phyloP scores from a whole-genome alignment of 2,888 invertebrate genomes.

The Zaprionus lineosus region DNA sequence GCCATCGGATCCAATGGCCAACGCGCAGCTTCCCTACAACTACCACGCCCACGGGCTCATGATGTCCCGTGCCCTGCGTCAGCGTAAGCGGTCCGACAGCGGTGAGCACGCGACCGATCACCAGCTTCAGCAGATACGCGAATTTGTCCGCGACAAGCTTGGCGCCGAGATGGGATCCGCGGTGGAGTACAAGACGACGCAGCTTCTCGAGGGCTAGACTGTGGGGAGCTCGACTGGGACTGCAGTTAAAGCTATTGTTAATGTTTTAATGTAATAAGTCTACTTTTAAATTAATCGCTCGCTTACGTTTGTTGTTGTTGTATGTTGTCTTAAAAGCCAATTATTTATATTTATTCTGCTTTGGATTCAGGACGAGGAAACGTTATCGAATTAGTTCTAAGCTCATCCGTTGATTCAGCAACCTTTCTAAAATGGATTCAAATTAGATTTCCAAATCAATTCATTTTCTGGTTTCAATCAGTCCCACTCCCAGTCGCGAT shows the following conservation, averaged over 20 bases:
- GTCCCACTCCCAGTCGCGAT: no score
- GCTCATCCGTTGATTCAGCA: no score
- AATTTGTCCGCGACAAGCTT: slow-evolving; percentile 74
- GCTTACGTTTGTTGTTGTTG: slow-evolving; percentile 22
- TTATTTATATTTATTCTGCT: slow-evolving; percentile 65
- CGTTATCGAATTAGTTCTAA: no score
- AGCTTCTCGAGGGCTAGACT: slow-evolving; percentile 64
- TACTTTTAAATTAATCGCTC: slow-evolving; percentile 21
- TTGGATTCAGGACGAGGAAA: not conserved
- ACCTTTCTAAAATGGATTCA: no score
- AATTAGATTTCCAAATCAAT: no score
- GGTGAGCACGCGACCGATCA: slow-evolving; percentile 43
- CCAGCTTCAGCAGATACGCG: slow-evolving; percentile 64
- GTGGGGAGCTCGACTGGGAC: no score
- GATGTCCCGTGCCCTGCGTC: slow-evolving; percentile 37
- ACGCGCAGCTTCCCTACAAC: slow-evolving; percentile 80
- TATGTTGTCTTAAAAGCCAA: slow-evolving; percentile 26
- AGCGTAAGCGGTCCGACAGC: slow-evolving; percentile 48
- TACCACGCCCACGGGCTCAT: slow-evolving; percentile 79
- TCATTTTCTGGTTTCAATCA: no score
- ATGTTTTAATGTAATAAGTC: slow-evolving; percentile 34
- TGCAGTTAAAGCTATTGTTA: slow-evolving; percentile 25
- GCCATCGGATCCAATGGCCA: slow-evolving; percentile 44
- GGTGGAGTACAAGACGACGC: slow-evolving; percentile 74
- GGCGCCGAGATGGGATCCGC: slow-evolving; percentile 75